Conservation (phyloP, 2,113 vertebrate species). For the Crotalus horridus region DNA sequence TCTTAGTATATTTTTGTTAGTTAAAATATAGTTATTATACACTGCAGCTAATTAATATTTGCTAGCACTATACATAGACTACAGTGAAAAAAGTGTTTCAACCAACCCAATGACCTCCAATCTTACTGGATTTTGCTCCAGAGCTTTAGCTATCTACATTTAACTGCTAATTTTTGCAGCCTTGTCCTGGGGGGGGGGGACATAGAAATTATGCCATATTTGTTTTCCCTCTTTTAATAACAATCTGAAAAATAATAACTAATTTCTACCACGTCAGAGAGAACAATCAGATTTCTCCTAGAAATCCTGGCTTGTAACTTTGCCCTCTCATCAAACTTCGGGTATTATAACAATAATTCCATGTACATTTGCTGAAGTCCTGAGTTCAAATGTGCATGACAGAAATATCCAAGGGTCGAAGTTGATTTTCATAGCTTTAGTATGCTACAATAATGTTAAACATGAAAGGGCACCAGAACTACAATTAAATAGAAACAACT, state of each 20-base stretch:
- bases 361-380: neutral
- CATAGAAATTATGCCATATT: neutral
- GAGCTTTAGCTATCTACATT: neutral
- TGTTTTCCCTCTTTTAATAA: neutral
- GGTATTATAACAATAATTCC: neutral
- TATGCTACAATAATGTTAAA: neutral
- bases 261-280: neutral
- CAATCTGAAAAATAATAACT: neutral
- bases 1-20: neutral
- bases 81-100: neutral
- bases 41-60: neutral
- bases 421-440: neutral
- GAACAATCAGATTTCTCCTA: neutral
- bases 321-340: neutral
- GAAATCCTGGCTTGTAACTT: neutral
- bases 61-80: neutral
- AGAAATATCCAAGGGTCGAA: neutral
- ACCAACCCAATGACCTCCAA: neutral
- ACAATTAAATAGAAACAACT: neutral
- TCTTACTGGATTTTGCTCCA: neutral
- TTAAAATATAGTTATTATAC: neutral
- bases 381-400: neutral
- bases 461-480: neutral
- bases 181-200: neutral
- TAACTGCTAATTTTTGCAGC: neutral